These are phyloP conservation scores for Geococcyx californianus DNA, from an alignment of 2,113 vertebrate species.

Conservation along the genomic window DNA sequence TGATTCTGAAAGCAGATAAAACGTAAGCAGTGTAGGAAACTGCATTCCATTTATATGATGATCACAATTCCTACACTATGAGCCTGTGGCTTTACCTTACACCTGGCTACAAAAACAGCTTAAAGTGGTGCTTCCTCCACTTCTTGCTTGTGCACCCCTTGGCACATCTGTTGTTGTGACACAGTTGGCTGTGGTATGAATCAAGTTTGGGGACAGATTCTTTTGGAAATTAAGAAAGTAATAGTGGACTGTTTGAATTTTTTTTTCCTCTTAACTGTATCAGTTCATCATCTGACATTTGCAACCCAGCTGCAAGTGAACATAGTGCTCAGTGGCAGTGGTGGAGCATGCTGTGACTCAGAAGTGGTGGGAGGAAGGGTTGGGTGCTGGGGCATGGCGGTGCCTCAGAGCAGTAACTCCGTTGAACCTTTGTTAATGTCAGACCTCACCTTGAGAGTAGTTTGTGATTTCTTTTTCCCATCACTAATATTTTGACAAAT, in stretches of 20 bases:
- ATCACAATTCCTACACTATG: not conserved
- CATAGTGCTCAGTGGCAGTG: not conserved
- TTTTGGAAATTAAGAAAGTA: not conserved
- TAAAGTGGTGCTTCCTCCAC: not conserved
- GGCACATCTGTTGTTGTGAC: not conserved
- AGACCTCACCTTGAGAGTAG: not conserved
- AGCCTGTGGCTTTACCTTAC: not conserved
- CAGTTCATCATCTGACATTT: not conserved
- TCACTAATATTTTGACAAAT: not conserved
- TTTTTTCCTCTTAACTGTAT: not conserved
- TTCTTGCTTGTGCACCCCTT: not conserved
- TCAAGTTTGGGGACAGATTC: not conserved
- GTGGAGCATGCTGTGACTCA: not conserved
- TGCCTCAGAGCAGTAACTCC: not conserved
- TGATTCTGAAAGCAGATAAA: not conserved
- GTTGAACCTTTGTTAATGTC: not conserved
- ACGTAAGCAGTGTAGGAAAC: not conserved
- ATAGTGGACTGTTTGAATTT: fast-evolving
- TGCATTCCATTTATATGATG: not conserved
- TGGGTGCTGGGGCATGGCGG: not conserved
- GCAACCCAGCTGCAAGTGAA: not conserved
- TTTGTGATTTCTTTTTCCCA: not conserved
- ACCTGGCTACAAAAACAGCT: not conserved
- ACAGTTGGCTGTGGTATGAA: not conserved
- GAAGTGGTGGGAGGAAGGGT: not conserved